Percentiles rank a stretch among this genome's conserved stretches.
These are phyloP conservation scores for Montipora capitata DNA, from an alignment of 92 coral and sea anemone species.

Conservation along the genomic window DNA sequence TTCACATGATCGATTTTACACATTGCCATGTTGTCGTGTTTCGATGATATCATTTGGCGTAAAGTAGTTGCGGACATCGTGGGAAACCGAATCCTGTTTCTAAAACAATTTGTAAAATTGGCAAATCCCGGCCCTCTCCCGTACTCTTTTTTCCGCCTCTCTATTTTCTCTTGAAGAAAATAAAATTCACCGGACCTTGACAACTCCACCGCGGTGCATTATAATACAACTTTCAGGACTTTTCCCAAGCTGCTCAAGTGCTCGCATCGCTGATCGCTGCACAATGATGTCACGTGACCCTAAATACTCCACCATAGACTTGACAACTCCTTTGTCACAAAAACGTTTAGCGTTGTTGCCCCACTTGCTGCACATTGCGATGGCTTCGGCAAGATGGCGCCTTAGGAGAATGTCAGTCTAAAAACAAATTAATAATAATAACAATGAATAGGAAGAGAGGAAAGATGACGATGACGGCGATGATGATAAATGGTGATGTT, in stretches of 20 bases:
- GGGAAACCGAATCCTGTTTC: too few species aligned
- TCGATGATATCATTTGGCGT: too few species aligned
- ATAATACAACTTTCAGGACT: constrained; percentile 89
- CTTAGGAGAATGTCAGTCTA: constrained; percentile 73
- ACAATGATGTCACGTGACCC: constrained; percentile 79
- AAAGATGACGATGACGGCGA: too few species aligned
- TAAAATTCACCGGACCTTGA: constrained; percentile 25
- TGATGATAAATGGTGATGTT: background rate
- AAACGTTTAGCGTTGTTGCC: constrained; percentile 87
- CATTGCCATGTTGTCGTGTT: too few species aligned
- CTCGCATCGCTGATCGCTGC: constrained; percentile 94
- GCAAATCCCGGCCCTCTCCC: too few species aligned
- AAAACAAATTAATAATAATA: background rate
- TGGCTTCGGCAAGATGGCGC: constrained; percentile 90
- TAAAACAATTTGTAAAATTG: too few species aligned
- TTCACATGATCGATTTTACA: too few species aligned
- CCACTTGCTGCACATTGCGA: constrained; percentile 93
- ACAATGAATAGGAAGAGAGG: background rate
- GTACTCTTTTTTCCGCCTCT: too few species aligned
- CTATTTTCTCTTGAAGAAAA: too few species aligned
- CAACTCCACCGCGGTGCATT: constrained; percentile 93
- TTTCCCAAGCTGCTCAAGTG: constrained; percentile 88
- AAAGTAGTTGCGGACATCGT: too few species aligned
- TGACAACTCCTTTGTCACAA: constrained; percentile 90
- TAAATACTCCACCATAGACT: constrained; percentile 89